A percentile compares a stretch with the other conserved stretches of the same genome.
Evolutionary conservation across 1,140 invertebrate genomes (phyloP).

Genomic region (Musca domestica): DNA sequence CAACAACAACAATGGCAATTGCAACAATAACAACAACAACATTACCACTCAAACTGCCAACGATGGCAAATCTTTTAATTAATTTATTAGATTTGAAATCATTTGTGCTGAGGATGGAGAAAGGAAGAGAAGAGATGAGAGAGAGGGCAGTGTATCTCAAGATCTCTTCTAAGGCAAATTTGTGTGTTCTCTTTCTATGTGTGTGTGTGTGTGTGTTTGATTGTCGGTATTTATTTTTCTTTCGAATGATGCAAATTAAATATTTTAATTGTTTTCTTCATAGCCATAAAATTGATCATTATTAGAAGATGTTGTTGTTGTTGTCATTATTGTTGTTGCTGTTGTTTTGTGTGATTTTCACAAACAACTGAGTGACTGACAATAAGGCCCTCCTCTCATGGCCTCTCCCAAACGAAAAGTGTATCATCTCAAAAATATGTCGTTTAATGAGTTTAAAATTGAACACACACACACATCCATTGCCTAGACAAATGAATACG

Average conservation of each 20-base stretch:
- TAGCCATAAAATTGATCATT: constrained; percentile 22
- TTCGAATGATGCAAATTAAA: constrained; percentile 19
- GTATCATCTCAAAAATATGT: neutral
- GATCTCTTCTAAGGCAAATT: neutral
- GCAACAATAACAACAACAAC: neutral
- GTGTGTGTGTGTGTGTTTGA: neutral
- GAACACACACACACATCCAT: neutral
- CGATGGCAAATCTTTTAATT: constrained; percentile 19
- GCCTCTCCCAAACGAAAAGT: no score
- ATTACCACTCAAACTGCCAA: constrained; percentile 5
- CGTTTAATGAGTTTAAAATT: constrained; percentile 12
- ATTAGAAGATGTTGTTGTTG: constrained; percentile 1
- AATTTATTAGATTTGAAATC: constrained; percentile 9
- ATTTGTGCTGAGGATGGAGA: no score
- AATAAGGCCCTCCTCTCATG: neutral
- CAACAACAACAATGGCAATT: neutral
- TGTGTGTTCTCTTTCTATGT: neutral
- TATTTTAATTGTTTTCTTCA: constrained; percentile 20
- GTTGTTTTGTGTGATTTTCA: neutral
- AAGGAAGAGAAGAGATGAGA: no score
- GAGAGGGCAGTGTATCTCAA: no score
- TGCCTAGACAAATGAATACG: no score
- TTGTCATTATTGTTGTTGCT: no score
- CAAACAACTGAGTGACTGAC: neutral
- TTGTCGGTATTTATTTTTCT: neutral